Base-by-base conservation (phyloP, 2,797 vertebrate species). In the Ptychadena robeensis region DNA sequence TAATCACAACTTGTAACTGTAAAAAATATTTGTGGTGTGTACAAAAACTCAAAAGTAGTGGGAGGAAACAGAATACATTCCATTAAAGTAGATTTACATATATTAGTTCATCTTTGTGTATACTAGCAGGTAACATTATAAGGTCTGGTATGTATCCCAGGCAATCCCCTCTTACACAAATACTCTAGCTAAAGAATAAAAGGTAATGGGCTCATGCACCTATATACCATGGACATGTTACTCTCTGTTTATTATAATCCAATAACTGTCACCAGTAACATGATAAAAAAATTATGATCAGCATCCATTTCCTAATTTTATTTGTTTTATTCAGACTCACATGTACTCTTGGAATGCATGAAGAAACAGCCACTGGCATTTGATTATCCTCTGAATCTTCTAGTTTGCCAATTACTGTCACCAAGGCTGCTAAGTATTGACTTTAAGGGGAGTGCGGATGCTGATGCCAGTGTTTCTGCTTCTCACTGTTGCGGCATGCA, bases 361-460 rank as follows among this genome's bases (percentile, higher is more conserved):
- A 80, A 80, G 37, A 75, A 75, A 75, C 30, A 76, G 71, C 71
- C 78, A 85, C 79, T 70, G 82, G 66, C 82, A 85, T 85, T 85
- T 85, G 82, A 85, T 85, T 80, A 80, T 80, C 78, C 82, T 71
- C 78, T 85, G 72, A 85, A 71, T 80, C 82, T 85, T 80, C 78
- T 71, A 63, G 82, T 85, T 80, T 80, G 82, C 77, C 82, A 85
- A 85, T 85, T 85, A 85, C 82, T 85, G 82, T 85, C 82, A 81
- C 83, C 61, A 53, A 38, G 73, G 78, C 37, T 80, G 66, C 78
- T 85, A 76, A 71, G 78, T 85, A 76, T 81, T 85, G 77, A 84
- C 82, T 74, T 79, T 80, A 73, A 80, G 65, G 64, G 69, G 61
- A 48, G 69, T 38, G 71, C 64, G 68, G 71, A 59, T 80, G 82